A percentile compares a stretch with the other conserved stretches of the same genome.
phyloP scores from a whole-genome alignment of 2,888 invertebrate genomes.

The Hypselothyrea guttata region DNA sequence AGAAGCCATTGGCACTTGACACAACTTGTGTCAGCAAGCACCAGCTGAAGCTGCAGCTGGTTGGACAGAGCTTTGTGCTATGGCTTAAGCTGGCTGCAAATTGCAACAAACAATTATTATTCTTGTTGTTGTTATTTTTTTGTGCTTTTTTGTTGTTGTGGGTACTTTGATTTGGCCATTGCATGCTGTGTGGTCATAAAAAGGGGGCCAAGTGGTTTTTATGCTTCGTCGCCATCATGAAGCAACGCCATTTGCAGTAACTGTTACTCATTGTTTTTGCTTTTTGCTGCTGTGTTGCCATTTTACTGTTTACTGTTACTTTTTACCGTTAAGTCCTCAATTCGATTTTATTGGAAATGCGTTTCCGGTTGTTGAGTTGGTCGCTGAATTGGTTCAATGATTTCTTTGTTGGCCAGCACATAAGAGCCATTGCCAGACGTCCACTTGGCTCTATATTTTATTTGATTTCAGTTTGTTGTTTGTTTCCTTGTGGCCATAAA shows the following conservation, averaged over 20 bases:
- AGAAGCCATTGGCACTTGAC: conserved; percentile 47
- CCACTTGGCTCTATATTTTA: conserved; percentile 36
- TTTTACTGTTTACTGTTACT: conserved; percentile 29
- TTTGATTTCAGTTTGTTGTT: conserved; percentile 55
- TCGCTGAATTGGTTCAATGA: conserved; percentile 78
- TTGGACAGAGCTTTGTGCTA: conserved; percentile 7
- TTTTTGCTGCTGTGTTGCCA: conserved; percentile 13
- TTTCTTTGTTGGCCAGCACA: conserved; percentile 56
- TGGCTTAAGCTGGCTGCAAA: conserved; percentile 23
- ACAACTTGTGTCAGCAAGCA: conserved; percentile 11
- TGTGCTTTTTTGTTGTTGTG: conserved; percentile 29
- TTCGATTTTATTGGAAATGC: conserved; percentile 78
- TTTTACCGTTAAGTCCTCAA: conserved; percentile 75
- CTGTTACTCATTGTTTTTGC: conserved; percentile 19
- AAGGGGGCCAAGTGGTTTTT: conserved; percentile 62
- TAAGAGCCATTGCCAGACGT: conserved; percentile 17
- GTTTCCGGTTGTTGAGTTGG: conserved; percentile 78
- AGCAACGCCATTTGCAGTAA: conserved; percentile 68
- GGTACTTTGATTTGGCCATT: conserved; percentile 46
- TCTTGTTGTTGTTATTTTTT: conserved; percentile 16
- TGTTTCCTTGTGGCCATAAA: conserved; percentile 50
- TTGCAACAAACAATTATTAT: conserved; percentile 11
- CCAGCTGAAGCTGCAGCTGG: neutral
- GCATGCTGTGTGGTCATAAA: conserved; percentile 69
- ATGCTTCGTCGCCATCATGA: conserved; percentile 72